Evolutionary conservation across 2,888 invertebrate genomes (phyloP).

Genomic region (Tenthredo distinguenda): DNA sequence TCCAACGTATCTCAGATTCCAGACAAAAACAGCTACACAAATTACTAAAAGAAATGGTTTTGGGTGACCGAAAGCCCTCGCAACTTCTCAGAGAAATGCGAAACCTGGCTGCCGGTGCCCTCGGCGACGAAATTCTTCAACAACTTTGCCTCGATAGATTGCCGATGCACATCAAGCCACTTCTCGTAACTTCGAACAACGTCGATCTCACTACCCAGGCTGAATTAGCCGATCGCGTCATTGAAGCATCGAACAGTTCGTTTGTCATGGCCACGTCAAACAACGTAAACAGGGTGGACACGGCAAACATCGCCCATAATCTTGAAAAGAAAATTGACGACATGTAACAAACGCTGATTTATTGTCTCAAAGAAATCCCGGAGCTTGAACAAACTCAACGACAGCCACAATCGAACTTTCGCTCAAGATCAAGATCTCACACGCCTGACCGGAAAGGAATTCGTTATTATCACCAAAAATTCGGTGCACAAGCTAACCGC

Average conservation of each 20-base stretch:
- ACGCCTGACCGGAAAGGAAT: not conserved
- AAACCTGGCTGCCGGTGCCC: slow-evolving; percentile 52
- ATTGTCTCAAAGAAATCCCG: not conserved
- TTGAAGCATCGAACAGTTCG: slow-evolving; percentile 43
- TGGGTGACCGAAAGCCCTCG: slow-evolving; percentile 59
- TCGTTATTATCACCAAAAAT: not conserved
- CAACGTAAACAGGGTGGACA: too few relatives aligned
- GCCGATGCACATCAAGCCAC: slow-evolving; percentile 45
- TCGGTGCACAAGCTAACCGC: not conserved
- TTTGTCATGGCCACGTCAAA: not conserved
- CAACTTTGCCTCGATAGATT: slow-evolving; percentile 57
- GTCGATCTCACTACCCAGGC: slow-evolving; percentile 50
- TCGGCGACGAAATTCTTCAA: slow-evolving; percentile 55
- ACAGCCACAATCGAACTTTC: not conserved
- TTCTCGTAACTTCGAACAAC: slow-evolving; percentile 47
- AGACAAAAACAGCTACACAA: slow-evolving; percentile 53
- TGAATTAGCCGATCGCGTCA: slow-evolving; percentile 53
- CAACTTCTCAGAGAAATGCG: slow-evolving; percentile 59
- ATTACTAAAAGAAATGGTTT: slow-evolving; percentile 56
- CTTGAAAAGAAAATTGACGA: too few relatives aligned
- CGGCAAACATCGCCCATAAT: too few relatives aligned
- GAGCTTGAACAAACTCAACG: not conserved
- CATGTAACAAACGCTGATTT: too few relatives aligned
- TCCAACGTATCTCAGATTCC: slow-evolving; percentile 56
- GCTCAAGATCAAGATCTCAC: not conserved